Percentiles rank a stretch among this genome's conserved stretches.
phyloP scores from a whole-genome alignment of 2,797 vertebrate genomes.

The Euphonia xanthogaster region DNA sequence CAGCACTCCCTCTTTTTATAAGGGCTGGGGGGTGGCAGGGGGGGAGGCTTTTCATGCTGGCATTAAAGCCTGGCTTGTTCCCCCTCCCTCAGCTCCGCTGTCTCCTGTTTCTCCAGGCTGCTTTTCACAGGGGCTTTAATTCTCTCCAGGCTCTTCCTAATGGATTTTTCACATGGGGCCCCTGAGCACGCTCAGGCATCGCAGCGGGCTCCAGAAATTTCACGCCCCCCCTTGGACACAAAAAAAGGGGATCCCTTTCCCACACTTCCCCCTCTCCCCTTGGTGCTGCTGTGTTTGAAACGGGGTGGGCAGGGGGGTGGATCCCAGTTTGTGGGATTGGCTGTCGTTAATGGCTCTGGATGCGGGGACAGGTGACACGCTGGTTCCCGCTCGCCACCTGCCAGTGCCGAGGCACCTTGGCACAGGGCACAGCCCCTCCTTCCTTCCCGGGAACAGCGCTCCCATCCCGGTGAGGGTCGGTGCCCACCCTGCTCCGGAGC shows the following conservation, averaged over 20 bases:
- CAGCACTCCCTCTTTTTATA: slow-evolving; percentile 16
- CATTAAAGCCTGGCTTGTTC: slow-evolving; percentile 21
- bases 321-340: not conserved
- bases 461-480: not conserved
- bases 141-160: slow-evolving; percentile 62
- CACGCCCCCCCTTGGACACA: not conserved
- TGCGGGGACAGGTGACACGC: not conserved
- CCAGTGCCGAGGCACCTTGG: not conserved
- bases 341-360: accelerated
- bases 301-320: not conserved
- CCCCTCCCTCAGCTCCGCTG: not conserved
- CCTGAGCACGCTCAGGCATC: not conserved
- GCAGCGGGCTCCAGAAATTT: slow-evolving; percentile 5
- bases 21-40: not conserved
- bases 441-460: not conserved
- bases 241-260: slow-evolving; percentile 4
- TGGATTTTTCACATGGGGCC: slow-evolving; percentile 58
- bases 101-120: not conserved
- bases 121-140: slow-evolving; percentile 51
- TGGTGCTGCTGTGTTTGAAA: not conserved
- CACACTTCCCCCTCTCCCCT: not conserved
- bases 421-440: not conserved
- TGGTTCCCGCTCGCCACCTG: not conserved
- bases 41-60: not conserved
- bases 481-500: not conserved